Percentiles rank a stretch among this genome's conserved stretches.
These are phyloP conservation scores for Ostrea denselamellosa DNA, from an alignment of 1,140 invertebrate species.

Conservation along the genomic window DNA sequence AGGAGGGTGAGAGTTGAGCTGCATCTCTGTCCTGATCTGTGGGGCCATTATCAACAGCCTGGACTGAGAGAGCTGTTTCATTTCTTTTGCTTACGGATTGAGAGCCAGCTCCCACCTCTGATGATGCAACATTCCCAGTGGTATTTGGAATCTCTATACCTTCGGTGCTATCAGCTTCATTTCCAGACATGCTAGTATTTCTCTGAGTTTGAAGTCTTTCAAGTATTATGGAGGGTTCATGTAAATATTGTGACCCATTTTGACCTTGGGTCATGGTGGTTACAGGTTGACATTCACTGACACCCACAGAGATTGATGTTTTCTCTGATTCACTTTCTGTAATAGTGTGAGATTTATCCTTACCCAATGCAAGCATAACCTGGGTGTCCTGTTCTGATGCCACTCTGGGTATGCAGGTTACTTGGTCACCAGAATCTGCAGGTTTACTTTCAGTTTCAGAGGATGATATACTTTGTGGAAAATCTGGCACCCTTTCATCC, in stretches of 20 bases:
- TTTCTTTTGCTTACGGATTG: not conserved
- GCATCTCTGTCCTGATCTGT: not conserved
- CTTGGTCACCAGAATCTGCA: not conserved
- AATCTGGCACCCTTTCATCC: slow-evolving; percentile 4
- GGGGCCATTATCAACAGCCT: not conserved
- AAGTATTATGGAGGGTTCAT: not conserved
- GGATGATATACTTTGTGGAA: not conserved
- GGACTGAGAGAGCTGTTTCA: not conserved
- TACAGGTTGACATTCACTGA: not conserved
- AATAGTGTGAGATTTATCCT: not conserved
- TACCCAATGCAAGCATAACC: not conserved
- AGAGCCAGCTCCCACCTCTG: not conserved
- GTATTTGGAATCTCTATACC: not conserved
- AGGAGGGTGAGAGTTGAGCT: not conserved
- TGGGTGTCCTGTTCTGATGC: not conserved
- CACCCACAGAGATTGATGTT: not conserved
- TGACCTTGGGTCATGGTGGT: not conserved
- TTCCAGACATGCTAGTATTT: not conserved
- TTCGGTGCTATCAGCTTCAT: slow-evolving; percentile 6
- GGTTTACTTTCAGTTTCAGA: not conserved
- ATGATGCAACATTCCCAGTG: too few species aligned
- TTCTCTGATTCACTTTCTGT: not conserved
- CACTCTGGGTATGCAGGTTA: not conserved
- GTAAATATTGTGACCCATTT: not conserved
- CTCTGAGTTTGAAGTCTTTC: not conserved